Conservation (phyloP, 2,888 invertebrate species). For the Apotomis betuletana region DNA sequence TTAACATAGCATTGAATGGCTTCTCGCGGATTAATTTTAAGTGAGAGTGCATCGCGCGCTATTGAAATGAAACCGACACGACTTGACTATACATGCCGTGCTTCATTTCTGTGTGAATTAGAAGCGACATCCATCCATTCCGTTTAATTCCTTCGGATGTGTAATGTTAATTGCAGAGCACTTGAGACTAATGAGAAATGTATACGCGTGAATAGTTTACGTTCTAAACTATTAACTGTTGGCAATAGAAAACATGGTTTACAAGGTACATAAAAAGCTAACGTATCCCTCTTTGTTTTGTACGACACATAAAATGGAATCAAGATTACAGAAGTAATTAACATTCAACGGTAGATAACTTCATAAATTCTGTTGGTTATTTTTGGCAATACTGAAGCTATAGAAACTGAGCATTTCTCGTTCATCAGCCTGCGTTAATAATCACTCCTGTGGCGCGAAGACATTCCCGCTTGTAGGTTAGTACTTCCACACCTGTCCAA, state of each 20-base stretch:
- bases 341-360: too few relatives aligned
- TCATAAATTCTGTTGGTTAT: too few relatives aligned
- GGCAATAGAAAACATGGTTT: background rate
- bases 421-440: too few relatives aligned
- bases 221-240: background rate
- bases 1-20: slow-evolving; percentile 47
- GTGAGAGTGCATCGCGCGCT: slow-evolving; percentile 64
- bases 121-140: slow-evolving; percentile 3
- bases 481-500: too few relatives aligned
- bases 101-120: slow-evolving; percentile 10
- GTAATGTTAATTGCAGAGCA: background rate
- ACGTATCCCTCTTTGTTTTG: background rate
- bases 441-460: too few relatives aligned
- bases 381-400: too few relatives aligned
- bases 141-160: background rate
- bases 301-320: too few relatives aligned
- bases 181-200: background rate
- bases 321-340: too few relatives aligned
- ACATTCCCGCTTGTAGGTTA: too few relatives aligned
- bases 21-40: slow-evolving; percentile 80
- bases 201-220: background rate
- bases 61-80: slow-evolving; percentile 35
- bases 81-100: slow-evolving; percentile 17
- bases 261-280: background rate
- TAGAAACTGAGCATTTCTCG: too few relatives aligned